phyloP scores from a whole-genome alignment of 2,113 vertebrate genomes.

The Lasiurus borealis region DNA sequence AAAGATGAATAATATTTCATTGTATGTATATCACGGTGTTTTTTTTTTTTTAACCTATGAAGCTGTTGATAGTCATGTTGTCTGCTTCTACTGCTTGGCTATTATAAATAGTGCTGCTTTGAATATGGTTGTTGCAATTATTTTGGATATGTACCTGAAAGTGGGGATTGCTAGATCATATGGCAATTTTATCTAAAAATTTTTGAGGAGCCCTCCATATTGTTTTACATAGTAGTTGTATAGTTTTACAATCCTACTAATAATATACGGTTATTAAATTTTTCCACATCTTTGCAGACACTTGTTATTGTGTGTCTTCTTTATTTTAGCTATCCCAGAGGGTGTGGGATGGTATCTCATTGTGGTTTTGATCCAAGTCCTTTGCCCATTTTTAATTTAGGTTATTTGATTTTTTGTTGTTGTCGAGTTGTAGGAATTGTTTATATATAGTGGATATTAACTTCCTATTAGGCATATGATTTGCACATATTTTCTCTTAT shows the following conservation, averaged over 20 bases:
- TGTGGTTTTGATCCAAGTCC: background rate
- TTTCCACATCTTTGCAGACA: background rate
- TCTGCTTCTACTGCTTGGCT: conserved; percentile 14
- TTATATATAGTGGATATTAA: conserved; percentile 18
- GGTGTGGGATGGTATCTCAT: background rate
- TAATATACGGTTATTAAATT: background rate
- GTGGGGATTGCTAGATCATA: conserved; percentile 12
- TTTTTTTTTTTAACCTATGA: conserved; percentile 20
- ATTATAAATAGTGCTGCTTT: conserved; percentile 2
- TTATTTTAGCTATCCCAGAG: background rate
- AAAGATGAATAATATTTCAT: conserved; percentile 29
- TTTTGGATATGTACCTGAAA: background rate
- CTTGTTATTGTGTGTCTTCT: background rate
- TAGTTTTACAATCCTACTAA: background rate
- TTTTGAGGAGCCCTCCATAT: background rate
- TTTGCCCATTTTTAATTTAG: conserved; percentile 6
- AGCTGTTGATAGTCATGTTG: conserved; percentile 8
- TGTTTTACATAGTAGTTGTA: background rate
- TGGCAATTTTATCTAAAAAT: background rate
- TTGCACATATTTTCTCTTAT: conserved; percentile 15
- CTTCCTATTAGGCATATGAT: background rate
- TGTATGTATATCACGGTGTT: background rate
- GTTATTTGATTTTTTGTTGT: conserved; percentile 1
- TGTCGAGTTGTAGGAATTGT: conserved; percentile 23
- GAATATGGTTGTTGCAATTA: conserved; percentile 16